Percentiles rank a stretch among this genome's conserved stretches.
Conservation (phyloP, 1,140 invertebrate species). For the Uloborus diversus region DNA sequence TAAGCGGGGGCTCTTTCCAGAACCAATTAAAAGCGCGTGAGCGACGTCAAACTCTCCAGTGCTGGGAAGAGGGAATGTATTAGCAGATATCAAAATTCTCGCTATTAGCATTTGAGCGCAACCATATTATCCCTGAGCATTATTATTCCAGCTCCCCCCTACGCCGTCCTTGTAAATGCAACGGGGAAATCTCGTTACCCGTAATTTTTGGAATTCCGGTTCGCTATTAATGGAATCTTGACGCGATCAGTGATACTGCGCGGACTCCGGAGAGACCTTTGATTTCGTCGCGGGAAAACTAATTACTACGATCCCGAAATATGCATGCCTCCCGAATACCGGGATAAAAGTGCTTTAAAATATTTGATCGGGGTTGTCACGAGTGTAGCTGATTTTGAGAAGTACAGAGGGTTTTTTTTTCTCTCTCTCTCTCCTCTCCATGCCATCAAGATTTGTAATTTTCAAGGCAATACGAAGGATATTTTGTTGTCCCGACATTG, state of each 20-base stretch:
- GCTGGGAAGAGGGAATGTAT: neutral
- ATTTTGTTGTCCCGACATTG: no score
- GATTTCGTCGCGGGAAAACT: conserved; percentile 22
- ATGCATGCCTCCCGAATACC: conserved; percentile 17
- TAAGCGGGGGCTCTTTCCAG: neutral
- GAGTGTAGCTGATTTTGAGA: no score
- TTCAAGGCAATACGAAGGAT: no score
- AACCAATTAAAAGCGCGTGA: conserved; percentile 42
- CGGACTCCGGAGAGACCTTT: neutral
- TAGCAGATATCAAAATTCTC: conserved; percentile 50
- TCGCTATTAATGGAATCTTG: conserved; percentile 42
- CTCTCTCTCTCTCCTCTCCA: no score
- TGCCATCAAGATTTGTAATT: no score
- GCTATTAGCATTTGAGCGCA: conserved; percentile 21
- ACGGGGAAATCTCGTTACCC: conserved; percentile 41
- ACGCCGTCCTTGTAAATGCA: neutral
- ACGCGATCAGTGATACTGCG: conserved; percentile 10
- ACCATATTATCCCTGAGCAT: neutral
- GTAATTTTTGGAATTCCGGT: conserved; percentile 46
- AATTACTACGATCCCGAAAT: conserved; percentile 19
- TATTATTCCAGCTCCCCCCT: neutral
- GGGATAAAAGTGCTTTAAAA: conserved; percentile 35
- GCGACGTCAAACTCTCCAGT: conserved; percentile 11
- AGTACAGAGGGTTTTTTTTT: no score
- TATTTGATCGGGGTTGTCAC: conserved; percentile 26